Base-by-base conservation (phyloP, 2,888 invertebrate species). In the Seira sanloemensis region DNA sequence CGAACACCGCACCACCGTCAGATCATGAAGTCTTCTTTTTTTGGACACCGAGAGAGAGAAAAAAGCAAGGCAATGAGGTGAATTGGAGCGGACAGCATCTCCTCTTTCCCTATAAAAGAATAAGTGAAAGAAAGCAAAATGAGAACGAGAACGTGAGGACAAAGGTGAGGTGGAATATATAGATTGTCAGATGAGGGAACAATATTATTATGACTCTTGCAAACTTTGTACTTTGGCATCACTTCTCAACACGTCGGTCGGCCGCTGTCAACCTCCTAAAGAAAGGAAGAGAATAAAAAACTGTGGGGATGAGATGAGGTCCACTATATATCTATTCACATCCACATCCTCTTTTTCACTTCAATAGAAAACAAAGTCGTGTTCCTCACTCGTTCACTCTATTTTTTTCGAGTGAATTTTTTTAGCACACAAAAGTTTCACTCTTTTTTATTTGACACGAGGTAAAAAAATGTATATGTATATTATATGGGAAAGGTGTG, bases 51-150 rank as follows among this genome's bases (percentile, higher is more conserved):
- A n/a, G n/a, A n/a, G n/a, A n/a, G n/a, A n/a, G n/a, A n/a, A n/a
- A n/a, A n/a, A 83, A 83, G 77, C 82, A 83, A 83, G 72, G 72
- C 82, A 77, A 83, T 77, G 82, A 77, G 82, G 77, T 83, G 82
- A 83, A 83, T 77, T 83, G 82, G 82, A 83, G 82, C 82, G 82
- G 82, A 83, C 82, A 77, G 50, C 78, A 65, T 71, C 50, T 78
- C 27, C 24, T 54, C 37, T 68, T 23, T 9, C 21, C 27, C 37
- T 5, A n/a, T n/a, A n/a, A n/a, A n/a, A n/a, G n/a, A n/a, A n/a
- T n/a, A n/a, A n/a, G n/a, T 27, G 27, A 7, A 9, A 19, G 19
- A 75, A 62, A n/a, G 26, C 54, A 73, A 62, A 62, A 62, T 21
- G 62, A 62, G 62, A 62, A 62, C 62, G 62, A 21, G 58, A 50